A percentile compares a stretch with the other conserved stretches of the same genome.
Evolutionary conservation across 2,797 vertebrate species (phyloP).

Genomic region (Vireo griseus): DNA sequence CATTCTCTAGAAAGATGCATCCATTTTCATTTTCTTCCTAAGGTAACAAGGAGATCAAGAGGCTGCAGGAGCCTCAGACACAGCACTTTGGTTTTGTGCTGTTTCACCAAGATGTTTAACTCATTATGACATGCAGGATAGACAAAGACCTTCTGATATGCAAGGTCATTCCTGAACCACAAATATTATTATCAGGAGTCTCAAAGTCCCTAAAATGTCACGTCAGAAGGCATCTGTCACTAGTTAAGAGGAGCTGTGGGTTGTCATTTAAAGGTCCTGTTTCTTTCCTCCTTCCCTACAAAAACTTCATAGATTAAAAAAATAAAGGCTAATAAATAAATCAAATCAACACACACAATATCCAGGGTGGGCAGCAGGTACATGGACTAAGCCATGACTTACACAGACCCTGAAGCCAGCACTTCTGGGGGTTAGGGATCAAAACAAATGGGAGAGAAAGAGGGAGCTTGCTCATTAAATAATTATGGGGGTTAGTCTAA

Average conservation of each 20-base stretch:
- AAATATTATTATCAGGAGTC: constrained; percentile 2
- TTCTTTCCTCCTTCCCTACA: neutral
- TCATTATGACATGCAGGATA: neutral
- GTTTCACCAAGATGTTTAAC: constrained; percentile 9
- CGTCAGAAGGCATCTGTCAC: constrained; percentile 10
- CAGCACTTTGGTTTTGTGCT: neutral
- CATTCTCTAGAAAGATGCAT: neutral
- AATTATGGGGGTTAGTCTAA: constrained; percentile 30
- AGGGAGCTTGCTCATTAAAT: constrained; percentile 26
- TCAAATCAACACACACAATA: neutral
- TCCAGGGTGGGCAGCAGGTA: neutral
- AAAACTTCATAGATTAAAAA: neutral
- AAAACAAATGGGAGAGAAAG: constrained; percentile 6
- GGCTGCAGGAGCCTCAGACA: neutral
- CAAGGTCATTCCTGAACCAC: constrained; percentile 9
- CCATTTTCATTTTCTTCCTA: neutral
- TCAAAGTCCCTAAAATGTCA: constrained; percentile 15
- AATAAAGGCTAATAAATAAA: constrained; percentile 18
- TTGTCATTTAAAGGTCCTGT: neutral
- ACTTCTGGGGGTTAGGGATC: neutral
- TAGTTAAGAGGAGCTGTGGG: neutral
- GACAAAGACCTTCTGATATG: neutral
- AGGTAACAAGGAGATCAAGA: neutral
- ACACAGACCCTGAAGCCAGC: neutral
- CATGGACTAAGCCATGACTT: neutral